phyloP scores from a whole-genome alignment of 2,888 invertebrate species.

The Lycophotia porphyrea region DNA sequence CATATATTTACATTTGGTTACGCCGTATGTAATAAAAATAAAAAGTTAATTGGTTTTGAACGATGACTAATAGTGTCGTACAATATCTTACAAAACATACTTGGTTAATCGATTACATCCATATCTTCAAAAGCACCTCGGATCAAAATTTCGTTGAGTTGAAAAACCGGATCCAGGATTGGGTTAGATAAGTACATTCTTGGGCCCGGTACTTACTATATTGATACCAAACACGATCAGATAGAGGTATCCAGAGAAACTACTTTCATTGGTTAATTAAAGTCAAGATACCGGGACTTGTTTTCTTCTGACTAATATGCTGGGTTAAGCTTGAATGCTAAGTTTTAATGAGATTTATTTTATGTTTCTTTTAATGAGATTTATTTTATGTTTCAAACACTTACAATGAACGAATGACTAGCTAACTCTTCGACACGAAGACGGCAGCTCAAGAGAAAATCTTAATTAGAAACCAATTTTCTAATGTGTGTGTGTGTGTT shows the following conservation, averaged over 20 bases:
- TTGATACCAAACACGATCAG: conserved; percentile 53
- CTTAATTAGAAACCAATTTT: conserved; percentile 22
- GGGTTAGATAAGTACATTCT: conserved; percentile 45
- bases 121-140: conserved; percentile 23
- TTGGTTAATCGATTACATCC: conserved; percentile 57
- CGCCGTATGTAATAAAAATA: conserved; percentile 12
- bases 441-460: conserved; percentile 10
- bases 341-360: conserved; percentile 18
- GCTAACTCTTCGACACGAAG: conserved; percentile 11
- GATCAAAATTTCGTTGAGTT: conserved; percentile 29
- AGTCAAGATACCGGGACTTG: conserved; percentile 48
- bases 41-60: conserved; percentile 29
- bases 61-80: conserved; percentile 32
- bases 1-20: neutral
- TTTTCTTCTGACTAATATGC: conserved; percentile 40
- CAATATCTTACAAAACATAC: conserved; percentile 52
- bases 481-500: neutral
- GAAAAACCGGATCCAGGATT: conserved; percentile 50
- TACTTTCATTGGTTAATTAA: conserved; percentile 64
- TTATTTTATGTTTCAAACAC: conserved; percentile 16
- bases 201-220: conserved; percentile 43
- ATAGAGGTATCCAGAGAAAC: conserved; percentile 58
- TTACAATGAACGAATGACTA: conserved; percentile 22
- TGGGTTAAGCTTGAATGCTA: conserved; percentile 9
- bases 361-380: conserved; percentile 13